Evolutionary conservation across 2,113 vertebrate genomes (phyloP).

Genomic region (Xiphophorus maculatus): DNA sequence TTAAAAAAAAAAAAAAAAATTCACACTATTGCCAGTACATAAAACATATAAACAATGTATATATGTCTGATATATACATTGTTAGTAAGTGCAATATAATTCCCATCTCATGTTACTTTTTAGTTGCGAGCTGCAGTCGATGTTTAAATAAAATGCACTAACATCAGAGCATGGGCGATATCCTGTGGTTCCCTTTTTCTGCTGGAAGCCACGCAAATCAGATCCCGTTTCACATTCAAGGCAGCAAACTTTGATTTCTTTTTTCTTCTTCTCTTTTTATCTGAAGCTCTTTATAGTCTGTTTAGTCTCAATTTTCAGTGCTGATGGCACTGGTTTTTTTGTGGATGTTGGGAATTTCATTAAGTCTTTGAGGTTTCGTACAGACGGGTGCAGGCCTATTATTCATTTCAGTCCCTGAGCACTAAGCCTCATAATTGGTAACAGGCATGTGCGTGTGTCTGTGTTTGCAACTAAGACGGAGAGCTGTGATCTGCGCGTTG

Average conservation of each 20-base stretch:
- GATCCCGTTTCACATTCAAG: conserved; percentile 8
- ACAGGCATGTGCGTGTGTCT: conserved; percentile 57
- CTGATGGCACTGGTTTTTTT: conserved; percentile 72
- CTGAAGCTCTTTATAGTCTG: conserved; percentile 26
- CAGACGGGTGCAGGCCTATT: conserved; percentile 65
- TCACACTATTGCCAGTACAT: background rate
- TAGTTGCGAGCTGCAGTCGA: background rate
- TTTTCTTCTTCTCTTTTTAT: background rate
- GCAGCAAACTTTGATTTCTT: conserved; percentile 32
- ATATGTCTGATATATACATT: too few species aligned
- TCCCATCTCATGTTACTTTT: background rate
- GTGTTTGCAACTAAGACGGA: conserved; percentile 25
- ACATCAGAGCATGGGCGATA: background rate
- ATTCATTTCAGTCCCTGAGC: conserved; percentile 71
- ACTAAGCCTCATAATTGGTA: conserved; percentile 77
- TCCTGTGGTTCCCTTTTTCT: background rate
- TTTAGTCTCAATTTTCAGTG: conserved; percentile 43
- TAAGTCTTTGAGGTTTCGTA: conserved; percentile 76
- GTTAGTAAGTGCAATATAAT: background rate
- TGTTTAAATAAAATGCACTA: background rate
- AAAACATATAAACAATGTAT: background rate
- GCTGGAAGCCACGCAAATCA: background rate
- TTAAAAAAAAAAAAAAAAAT: too few species aligned
- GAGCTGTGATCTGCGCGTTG: conserved; percentile 49
- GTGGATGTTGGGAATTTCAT: conserved; percentile 67